phyloP scores from a whole-genome alignment of 2,888 invertebrate species.

The Cataglyphis cursor region DNA sequence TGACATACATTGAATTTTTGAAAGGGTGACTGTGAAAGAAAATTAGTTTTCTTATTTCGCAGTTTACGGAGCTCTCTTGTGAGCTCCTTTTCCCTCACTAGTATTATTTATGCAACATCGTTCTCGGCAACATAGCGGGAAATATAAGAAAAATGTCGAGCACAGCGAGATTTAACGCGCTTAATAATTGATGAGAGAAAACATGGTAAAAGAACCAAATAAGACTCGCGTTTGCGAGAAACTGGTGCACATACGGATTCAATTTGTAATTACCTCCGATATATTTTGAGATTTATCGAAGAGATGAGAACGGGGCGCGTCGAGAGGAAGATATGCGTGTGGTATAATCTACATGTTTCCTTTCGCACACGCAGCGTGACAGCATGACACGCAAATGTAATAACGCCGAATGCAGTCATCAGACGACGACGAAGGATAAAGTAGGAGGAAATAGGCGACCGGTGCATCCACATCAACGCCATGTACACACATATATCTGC shows the following conservation, averaged over 20 bases:
- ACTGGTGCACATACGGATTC: constrained; percentile 4
- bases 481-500: constrained; percentile 2
- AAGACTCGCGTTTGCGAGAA: constrained; percentile 13
- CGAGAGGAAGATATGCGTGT: not conserved
- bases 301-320: constrained; percentile 1
- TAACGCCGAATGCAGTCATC: constrained; percentile 23
- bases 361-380: constrained; percentile 37
- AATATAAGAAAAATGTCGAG: constrained; percentile 1
- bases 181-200: constrained; percentile 39
- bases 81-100: not conserved
- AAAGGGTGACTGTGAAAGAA: not conserved
- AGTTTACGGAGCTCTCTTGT: not conserved
- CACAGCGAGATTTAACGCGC: constrained; percentile 7
- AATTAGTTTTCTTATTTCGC: not conserved
- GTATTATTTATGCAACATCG: constrained; percentile 8
- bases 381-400: constrained; percentile 16
- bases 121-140: constrained; percentile 6
- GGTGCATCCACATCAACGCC: constrained; percentile 12
- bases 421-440: constrained; percentile 17
- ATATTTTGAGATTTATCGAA: constrained; percentile 34
- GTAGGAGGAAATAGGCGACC: constrained; percentile 52
- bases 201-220: not conserved
- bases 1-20: not conserved
- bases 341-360: constrained; percentile 33
- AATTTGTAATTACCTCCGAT: constrained; percentile 23